phyloP scores from a whole-genome alignment of 1,140 invertebrate genomes.

The Pissodes strobi region DNA sequence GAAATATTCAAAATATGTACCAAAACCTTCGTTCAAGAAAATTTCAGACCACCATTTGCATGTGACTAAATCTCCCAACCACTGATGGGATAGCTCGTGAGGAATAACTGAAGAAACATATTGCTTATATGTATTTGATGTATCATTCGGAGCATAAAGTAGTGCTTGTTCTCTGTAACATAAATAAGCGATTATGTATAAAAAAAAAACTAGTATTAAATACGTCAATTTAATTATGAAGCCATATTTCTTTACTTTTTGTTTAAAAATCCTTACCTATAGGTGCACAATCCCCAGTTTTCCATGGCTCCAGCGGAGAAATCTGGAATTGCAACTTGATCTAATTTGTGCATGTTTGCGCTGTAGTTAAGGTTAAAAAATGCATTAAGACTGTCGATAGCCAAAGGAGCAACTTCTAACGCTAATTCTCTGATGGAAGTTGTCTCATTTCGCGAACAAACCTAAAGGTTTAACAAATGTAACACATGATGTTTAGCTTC shows the following conservation, averaged over 20 bases:
- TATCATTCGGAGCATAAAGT: conserved; percentile 69
- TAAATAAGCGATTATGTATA: neutral
- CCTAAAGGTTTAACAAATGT: no score
- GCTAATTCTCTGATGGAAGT: conserved; percentile 10
- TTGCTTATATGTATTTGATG: conserved; percentile 60
- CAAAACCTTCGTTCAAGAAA: conserved; percentile 61
- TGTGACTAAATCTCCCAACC: conserved; percentile 74
- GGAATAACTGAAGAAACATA: conserved; percentile 60
- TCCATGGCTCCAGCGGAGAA: conserved; percentile 95
- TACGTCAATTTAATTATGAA: no score
- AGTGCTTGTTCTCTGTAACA: conserved; percentile 70
- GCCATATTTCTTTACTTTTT: no score
- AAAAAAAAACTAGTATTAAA: no score
- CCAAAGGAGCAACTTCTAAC: conserved; percentile 20
- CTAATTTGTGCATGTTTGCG: conserved; percentile 21
- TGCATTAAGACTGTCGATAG: conserved; percentile 19
- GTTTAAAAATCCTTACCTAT: conserved; percentile 56
- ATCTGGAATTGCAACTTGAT: conserved; percentile 78
- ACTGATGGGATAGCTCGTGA: conserved; percentile 70
- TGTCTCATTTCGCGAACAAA: conserved; percentile 29
- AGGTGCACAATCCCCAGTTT: conserved; percentile 89
- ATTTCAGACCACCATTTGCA: conserved; percentile 59
- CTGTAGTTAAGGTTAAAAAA: conserved; percentile 32
- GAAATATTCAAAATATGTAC: conserved; percentile 55
- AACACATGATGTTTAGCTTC: no score